Percentiles rank a stretch among this genome's conserved stretches.
These are phyloP conservation scores for Parotocinclus haroldoi DNA, from an alignment of 2,797 vertebrate species.

Conservation along the genomic window DNA sequence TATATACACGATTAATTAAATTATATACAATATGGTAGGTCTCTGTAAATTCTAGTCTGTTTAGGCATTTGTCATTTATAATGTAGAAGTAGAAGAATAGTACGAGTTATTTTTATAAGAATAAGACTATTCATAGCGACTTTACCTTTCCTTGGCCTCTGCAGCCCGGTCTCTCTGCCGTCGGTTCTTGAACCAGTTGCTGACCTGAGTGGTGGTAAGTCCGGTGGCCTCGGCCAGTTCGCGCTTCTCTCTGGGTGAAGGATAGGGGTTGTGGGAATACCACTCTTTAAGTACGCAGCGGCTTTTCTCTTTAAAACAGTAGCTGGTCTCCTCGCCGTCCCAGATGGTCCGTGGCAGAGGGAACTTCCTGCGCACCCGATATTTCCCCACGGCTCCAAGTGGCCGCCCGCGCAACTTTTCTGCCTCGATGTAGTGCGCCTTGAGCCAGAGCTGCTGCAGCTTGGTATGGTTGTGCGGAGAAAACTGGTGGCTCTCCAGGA, in stretches of 20 bases:
- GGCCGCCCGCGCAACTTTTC: conserved; percentile 77
- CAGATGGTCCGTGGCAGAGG: conserved; percentile 77
- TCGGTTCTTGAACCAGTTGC: conserved; percentile 82
- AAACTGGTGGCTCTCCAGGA: conserved; percentile 79
- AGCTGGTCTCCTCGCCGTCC: conserved; percentile 82
- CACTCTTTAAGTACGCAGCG: conserved; percentile 76
- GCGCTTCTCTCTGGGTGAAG: conserved; percentile 72
- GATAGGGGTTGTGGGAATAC: conserved; percentile 74
- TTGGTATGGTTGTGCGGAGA: conserved; percentile 77
- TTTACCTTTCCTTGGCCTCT: conserved; percentile 71
- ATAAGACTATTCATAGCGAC: not conserved
- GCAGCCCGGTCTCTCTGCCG: conserved; percentile 77
- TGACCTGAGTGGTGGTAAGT: conserved; percentile 72
- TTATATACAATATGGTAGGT: too few species aligned
- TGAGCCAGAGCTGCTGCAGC: conserved; percentile 78
- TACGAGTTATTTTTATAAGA: too few species aligned
- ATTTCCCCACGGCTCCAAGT: conserved; percentile 77
- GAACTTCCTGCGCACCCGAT: conserved; percentile 78
- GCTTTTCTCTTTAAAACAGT: conserved; percentile 83
- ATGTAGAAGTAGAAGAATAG: too few species aligned
- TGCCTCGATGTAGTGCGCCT: conserved; percentile 78
- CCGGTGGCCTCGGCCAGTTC: conserved; percentile 65
- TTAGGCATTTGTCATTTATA: too few species aligned
- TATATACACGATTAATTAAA: too few species aligned
- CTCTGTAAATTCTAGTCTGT: too few species aligned